Conservation (phyloP, 64 coral and sea anemone species). For the Pocillopora verrucosa region DNA sequence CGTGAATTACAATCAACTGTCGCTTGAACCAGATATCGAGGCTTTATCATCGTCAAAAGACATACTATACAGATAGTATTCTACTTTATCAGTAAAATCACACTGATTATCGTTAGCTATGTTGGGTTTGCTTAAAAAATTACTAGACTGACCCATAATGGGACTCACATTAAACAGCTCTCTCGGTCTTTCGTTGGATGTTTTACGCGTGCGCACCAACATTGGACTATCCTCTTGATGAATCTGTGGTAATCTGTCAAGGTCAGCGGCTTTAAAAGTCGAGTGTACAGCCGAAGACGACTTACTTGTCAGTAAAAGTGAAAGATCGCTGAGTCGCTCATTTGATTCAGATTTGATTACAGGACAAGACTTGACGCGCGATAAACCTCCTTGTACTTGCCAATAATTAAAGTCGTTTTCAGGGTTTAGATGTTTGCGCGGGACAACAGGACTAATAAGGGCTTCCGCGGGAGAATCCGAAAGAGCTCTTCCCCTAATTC, state of each 20-base stretch:
- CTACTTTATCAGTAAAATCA: constrained; percentile 11
- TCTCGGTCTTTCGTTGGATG: constrained; percentile 7
- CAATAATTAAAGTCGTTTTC: not conserved
- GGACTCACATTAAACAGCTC: constrained; percentile 42
- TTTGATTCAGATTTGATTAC: not conserved
- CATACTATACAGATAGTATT: constrained; percentile 14
- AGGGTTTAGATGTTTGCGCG: not conserved
- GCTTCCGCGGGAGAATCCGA: constrained; percentile 17
- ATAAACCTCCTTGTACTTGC: not conserved
- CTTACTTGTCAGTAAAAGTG: not conserved
- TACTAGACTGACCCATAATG: constrained; percentile 24
- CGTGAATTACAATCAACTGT: no score
- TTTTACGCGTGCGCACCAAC: constrained; percentile 17
- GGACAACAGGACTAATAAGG: constrained; percentile 2
- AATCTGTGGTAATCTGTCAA: constrained; percentile 32
- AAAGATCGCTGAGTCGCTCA: not conserved
- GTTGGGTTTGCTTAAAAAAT: not conserved
- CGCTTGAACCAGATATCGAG: not conserved
- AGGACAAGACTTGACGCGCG: not conserved
- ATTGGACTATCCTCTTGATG: not conserved
- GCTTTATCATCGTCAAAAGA: not conserved
- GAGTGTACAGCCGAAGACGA: not conserved
- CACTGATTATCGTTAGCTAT: not conserved
- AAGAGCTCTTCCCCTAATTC: constrained; percentile 1
- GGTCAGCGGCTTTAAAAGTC: not conserved